Percentiles rank a stretch among this genome's conserved stretches.
Conservation (phyloP, 1,140 invertebrate genomes). For the Drosophila azteca region DNA sequence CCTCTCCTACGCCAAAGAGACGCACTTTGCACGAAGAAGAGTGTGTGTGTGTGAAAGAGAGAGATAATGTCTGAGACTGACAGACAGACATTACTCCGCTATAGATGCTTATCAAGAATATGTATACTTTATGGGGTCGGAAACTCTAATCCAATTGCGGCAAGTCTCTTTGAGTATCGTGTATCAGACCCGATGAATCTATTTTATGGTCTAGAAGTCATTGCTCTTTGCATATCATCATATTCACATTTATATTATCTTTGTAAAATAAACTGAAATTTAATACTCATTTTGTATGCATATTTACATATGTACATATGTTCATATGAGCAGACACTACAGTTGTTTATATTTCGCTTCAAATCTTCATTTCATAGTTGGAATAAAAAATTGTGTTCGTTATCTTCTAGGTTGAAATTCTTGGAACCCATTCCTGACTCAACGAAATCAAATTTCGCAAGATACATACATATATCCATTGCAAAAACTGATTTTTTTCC, state of each 20-base stretch:
- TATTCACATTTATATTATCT: background rate
- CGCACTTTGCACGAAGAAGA: no score
- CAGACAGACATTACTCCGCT: no score
- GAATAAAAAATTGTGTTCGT: background rate
- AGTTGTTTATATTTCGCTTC: background rate
- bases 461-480: constrained; percentile 12
- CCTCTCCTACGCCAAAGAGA: no score
- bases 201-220: no score
- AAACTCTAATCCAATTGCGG: no score
- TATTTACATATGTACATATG: background rate
- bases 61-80: no score
- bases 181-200: no score
- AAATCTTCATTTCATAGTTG: background rate
- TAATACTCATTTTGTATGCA: background rate
- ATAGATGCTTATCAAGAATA: no score
- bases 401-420: background rate
- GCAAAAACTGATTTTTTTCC: background rate
- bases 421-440: background rate
- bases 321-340: background rate
- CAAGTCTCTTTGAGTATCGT: no score
- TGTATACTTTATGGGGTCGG: no score
- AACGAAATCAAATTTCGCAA: constrained; percentile 21
- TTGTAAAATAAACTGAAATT: constrained; percentile 14
- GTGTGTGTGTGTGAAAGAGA: no score
- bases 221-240: no score